Conservation (phyloP, 2,888 invertebrate species). For the Hydrotaea diabolus region DNA sequence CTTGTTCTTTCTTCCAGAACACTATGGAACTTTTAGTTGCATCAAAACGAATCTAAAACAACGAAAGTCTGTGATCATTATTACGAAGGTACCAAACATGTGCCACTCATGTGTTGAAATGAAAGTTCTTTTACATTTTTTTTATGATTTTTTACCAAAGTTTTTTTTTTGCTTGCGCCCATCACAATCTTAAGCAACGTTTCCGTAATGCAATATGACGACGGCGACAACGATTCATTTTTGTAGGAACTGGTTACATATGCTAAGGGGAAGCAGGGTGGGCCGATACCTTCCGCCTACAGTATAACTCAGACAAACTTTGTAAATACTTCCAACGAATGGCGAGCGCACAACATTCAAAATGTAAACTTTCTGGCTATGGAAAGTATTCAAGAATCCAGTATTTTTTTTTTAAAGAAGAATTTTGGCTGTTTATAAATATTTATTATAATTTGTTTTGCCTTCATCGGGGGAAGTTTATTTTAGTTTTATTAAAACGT, state of each 20-base stretch:
- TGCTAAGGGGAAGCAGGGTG: not conserved
- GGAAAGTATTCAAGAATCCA: conserved; percentile 22
- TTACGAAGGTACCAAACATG: conserved; percentile 30
- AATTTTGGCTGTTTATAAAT: conserved; percentile 27
- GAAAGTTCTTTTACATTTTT: conserved; percentile 24
- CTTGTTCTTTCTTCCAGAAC: too few species aligned
- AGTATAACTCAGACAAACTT: not conserved
- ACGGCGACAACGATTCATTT: too few species aligned
- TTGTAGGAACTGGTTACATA: not conserved
- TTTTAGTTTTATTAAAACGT: not conserved
- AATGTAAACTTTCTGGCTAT: conserved; percentile 24
- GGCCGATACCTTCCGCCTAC: not conserved
- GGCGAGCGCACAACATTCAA: not conserved
- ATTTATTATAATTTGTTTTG: conserved; percentile 11
- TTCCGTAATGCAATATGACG: conserved; percentile 38
- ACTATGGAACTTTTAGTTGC: too few species aligned
- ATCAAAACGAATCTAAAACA: too few species aligned
- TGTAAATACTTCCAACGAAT: not conserved
- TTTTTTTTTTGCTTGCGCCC: conserved; percentile 16
- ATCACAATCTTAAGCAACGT: conserved; percentile 37
- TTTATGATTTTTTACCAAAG: not conserved
- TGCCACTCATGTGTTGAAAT: conserved; percentile 52
- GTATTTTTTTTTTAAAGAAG: not conserved
- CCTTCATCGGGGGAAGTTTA: not conserved
- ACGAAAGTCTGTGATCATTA: not conserved